Conservation (phyloP, 2,888 invertebrate genomes). For the Acleris cristana region DNA sequence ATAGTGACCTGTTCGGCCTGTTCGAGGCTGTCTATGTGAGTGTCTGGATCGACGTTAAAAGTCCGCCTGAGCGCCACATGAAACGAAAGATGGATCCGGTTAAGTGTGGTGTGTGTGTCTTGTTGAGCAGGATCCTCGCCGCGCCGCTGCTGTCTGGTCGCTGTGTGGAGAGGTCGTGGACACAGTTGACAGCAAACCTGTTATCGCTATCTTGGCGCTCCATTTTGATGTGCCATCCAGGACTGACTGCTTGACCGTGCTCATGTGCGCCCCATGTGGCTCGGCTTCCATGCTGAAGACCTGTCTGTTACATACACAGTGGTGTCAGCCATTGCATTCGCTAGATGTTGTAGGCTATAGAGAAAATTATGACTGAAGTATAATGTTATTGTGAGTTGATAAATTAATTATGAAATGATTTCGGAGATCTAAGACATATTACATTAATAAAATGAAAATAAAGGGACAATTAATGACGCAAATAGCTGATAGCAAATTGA, state of each 20-base stretch:
- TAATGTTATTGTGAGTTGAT: background rate
- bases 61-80: conserved; percentile 91
- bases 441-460: background rate
- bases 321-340: conserved; percentile 54
- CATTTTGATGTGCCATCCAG: conserved; percentile 99
- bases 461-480: background rate
- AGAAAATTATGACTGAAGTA: background rate
- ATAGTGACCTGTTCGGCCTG: conserved; percentile 98
- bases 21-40: conserved; percentile 98
- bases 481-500: background rate
- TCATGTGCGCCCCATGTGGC: conserved; percentile 97
- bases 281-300: conserved; percentile 98
- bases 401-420: background rate
- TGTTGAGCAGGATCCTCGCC: conserved; percentile 51
- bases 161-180: conserved; percentile 44
- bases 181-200: conserved; percentile 92
- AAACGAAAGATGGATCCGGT: conserved; percentile 77
- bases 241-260: conserved; percentile 98
- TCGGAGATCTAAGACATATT: background rate
- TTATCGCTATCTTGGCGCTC: conserved; percentile 99
- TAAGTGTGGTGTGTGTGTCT: conserved; percentile 70
- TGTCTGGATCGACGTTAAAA: conserved; percentile 98
- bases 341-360: conserved; percentile 2
- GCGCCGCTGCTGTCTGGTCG: conserved; percentile 43
- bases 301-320: conserved; percentile 88